Conservation (phyloP, 30 jellyfish, hydroid and myxozoan genomes). For the Hydractinia symbiolongicarpus region DNA sequence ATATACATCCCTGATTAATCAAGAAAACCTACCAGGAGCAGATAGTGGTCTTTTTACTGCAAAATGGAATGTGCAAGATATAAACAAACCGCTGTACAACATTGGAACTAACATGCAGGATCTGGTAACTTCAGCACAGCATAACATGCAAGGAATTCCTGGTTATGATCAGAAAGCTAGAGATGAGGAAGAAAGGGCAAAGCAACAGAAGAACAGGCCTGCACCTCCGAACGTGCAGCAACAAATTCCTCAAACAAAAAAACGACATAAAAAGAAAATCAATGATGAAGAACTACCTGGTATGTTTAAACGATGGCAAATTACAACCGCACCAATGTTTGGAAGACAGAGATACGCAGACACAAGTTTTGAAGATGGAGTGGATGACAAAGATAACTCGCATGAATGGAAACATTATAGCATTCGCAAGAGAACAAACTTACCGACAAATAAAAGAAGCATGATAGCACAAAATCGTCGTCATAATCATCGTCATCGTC, state of each 20-base stretch:
- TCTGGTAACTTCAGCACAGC: conserved; percentile 18
- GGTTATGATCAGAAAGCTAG: conserved; percentile 23
- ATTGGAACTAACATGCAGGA: conserved; percentile 18
- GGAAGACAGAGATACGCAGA: not conserved
- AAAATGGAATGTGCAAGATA: not conserved
- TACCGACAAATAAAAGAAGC: too few relatives aligned
- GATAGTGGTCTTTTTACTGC: conserved; percentile 3
- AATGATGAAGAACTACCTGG: conserved; percentile 33
- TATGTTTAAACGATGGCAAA: conserved; percentile 24
- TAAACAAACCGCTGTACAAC: conserved; percentile 17
- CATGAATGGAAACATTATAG: too few relatives aligned
- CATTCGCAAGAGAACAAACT: too few relatives aligned
- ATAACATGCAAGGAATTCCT: conserved; percentile 20
- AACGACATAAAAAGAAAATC: not conserved
- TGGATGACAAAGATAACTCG: not conserved
- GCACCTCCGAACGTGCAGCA: not conserved
- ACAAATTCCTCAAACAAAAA: not conserved
- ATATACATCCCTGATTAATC: conserved; percentile 19
- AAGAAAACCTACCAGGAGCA: conserved; percentile 39
- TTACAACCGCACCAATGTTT: conserved; percentile 2
- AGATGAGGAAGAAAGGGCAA: conserved; percentile 19
- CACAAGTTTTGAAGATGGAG: not conserved
- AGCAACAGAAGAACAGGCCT: not conserved
- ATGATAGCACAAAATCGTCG: too few relatives aligned
- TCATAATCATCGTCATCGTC: too few relatives aligned